Evolutionary conservation across 2,797 vertebrate species (phyloP).

Genomic region (Muscicapa comitata): DNA sequence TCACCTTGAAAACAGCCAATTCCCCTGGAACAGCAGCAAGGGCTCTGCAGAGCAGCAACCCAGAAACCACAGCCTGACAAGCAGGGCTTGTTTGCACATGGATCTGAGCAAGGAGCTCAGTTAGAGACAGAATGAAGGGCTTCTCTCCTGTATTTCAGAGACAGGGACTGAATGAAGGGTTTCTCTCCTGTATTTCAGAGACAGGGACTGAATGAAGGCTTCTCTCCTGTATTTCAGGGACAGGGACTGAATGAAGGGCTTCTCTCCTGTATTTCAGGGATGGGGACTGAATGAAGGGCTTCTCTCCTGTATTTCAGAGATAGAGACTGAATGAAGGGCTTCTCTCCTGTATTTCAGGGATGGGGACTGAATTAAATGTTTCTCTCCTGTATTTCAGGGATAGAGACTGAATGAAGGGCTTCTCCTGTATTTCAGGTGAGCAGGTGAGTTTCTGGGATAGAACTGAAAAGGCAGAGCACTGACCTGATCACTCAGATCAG

Average conservation of each 20-base stretch:
- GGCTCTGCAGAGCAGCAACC: not conserved
- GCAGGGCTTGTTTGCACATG: not conserved
- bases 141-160: too few species aligned
- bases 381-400: not conserved
- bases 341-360: too few species aligned
- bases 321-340: too few species aligned
- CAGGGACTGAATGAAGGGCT: too few species aligned
- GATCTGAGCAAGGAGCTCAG: not conserved
- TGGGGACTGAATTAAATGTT: not conserved
- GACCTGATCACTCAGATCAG: not conserved
- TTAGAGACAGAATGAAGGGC: not conserved
- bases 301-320: too few species aligned
- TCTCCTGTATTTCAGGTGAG: not conserved
- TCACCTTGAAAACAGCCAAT: not conserved
- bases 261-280: too few species aligned
- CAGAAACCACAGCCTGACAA: not conserved
- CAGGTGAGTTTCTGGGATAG: not conserved
- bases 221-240: too few species aligned
- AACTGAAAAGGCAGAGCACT: not conserved
- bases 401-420: not conserved
- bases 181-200: too few species aligned
- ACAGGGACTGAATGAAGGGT: too few species aligned
- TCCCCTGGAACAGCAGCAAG: not conserved
- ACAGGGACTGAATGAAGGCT: too few species aligned
- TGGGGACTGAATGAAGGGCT: too few species aligned